Evolutionary conservation across 2,797 vertebrate species (phyloP).

Genomic region (Podarcis siculus): DNA sequence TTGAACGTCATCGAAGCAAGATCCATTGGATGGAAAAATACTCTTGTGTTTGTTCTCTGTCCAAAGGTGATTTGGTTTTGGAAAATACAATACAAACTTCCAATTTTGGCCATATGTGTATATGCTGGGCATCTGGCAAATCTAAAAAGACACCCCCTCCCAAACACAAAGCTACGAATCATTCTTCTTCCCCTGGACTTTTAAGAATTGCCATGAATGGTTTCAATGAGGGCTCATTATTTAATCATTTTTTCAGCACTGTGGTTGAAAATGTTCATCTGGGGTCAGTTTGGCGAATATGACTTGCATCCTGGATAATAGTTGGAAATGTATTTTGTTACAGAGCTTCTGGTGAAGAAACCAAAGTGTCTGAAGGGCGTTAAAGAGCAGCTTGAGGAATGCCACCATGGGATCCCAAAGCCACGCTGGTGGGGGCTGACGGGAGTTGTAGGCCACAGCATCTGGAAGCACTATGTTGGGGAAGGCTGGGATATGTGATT

Average conservation of each 20-base stretch:
- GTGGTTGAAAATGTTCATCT: background rate
- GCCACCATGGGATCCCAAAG: too few species aligned
- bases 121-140: constrained; percentile 2
- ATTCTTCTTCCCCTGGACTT: background rate
- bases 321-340: background rate
- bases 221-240: background rate
- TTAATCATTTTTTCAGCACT: background rate
- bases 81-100: constrained; percentile 1
- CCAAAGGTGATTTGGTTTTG: constrained; percentile 8
- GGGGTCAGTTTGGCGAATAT: background rate
- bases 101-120: background rate
- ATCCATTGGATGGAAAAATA: constrained; percentile 1
- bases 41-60: background rate
- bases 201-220: background rate
- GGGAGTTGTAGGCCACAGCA: too few species aligned
- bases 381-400: background rate
- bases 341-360: background rate
- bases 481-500: too few species aligned
- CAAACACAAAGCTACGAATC: background rate
- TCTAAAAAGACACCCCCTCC: background rate
- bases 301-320: background rate
- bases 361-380: background rate
- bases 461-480: too few species aligned
- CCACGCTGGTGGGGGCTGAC: too few species aligned
- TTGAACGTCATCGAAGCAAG: background rate